Base-by-base conservation (phyloP, 2,797 vertebrate species). In the Allobates femoralis region DNA sequence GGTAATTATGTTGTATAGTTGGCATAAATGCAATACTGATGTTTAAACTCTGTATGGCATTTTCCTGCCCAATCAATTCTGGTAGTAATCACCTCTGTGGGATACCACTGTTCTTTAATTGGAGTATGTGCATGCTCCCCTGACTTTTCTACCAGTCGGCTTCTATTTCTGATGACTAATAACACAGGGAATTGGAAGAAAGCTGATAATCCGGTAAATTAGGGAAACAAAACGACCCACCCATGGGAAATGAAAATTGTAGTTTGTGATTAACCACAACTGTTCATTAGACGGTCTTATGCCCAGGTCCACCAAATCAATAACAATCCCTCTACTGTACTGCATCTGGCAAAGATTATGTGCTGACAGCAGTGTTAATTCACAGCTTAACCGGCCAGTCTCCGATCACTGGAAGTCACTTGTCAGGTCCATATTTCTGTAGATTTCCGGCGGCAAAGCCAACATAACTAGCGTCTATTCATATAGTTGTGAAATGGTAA, bases 301-400 rank as follows among this genome's bases (percentile, higher is more conserved):
- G 66, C 74, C 73, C 83, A 77, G 56, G 23, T 85, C 58, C 83
- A 79, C 77, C 77, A 79, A 85, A 85, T 80, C 84, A 85, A 85
- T 80, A 85, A 80, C 80, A 82, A 71, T 82, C 80, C 60, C 80
- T 26, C 66, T 73, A 82, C 80, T 74, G 81, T 83, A 83, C 32
- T 60, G 55, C 81, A 83, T 74, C 69, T 83, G 81, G 55, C 55
- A 60, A 75, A 83, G 71, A 51, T 83, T 83, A 83, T n/a, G 21
- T 64, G 37, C 71, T 60, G 81, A 83, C 69, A 75, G 71, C 71
- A 83, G 56, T 28, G 55, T 60, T 58, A 28, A 82, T 67, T 69
- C 30, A 32, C 12, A 32, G 66, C 16, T 32, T 82, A 82, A 73
- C 80, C 80, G 71, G 50, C 30, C 46, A 34, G 51, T 16, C 51